Conservation (phyloP, 2,888 invertebrate species). For the Prosopocoilus inquinatus region DNA sequence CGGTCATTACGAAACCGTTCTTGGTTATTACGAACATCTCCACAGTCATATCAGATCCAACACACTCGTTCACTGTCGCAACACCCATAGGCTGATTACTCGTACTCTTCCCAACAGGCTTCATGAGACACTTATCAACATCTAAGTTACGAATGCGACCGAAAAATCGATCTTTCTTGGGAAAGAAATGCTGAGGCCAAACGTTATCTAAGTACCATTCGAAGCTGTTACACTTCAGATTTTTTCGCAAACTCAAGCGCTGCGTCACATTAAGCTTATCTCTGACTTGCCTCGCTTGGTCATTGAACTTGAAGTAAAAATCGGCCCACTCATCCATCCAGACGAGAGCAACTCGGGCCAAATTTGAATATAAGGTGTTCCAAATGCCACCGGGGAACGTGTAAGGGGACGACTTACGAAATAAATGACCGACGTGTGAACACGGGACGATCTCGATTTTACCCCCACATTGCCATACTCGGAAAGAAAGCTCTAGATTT, state of each 20-base stretch:
- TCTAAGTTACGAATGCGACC: conserved; percentile 93
- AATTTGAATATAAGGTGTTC: conserved; percentile 91
- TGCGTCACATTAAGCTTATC: conserved; percentile 62
- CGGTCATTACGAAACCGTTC: conserved; percentile 76
- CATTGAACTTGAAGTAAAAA: conserved; percentile 95
- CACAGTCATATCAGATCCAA: conserved; percentile 84
- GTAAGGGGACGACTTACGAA: conserved; percentile 92
- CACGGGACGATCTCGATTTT: conserved; percentile 93
- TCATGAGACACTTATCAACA: conserved; percentile 72
- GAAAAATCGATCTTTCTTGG: conserved; percentile 94
- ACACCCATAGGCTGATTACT: conserved; percentile 97
- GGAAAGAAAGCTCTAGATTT: conserved; percentile 93
- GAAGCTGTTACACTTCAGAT: conserved; percentile 84
- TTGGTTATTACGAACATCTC: conserved; percentile 72
- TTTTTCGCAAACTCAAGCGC: conserved; percentile 60
- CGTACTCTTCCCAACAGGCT: conserved; percentile 59
- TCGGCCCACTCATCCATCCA: conserved; percentile 99
- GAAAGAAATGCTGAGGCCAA: conserved; percentile 97
- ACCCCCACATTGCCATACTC: conserved; percentile 98
- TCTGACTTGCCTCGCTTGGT: conserved; percentile 73
- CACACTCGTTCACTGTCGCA: conserved; percentile 92
- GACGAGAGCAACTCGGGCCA: conserved; percentile 96
- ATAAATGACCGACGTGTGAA: conserved; percentile 96
- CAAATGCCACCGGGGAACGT: conserved; percentile 85
- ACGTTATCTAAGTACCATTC: conserved; percentile 97